phyloP scores from a whole-genome alignment of 2,888 invertebrate species.

The Nymphalis urticae region DNA sequence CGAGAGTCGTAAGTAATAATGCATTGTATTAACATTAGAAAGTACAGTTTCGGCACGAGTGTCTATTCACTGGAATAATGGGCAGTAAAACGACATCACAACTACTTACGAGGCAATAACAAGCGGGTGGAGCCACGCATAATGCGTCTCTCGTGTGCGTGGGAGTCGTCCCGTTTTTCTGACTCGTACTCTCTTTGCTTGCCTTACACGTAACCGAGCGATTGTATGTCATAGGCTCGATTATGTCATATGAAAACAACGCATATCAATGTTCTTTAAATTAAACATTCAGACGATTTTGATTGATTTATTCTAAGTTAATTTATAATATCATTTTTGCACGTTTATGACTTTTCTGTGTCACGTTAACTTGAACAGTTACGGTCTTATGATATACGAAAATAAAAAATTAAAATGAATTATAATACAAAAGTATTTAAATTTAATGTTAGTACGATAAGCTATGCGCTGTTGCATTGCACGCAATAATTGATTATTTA shows the following conservation, averaged over 20 bases:
- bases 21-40: slow-evolving; percentile 68
- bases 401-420: too few species aligned
- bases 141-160: slow-evolving; percentile 48
- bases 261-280: slow-evolving; percentile 3
- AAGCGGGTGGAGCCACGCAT: slow-evolving; percentile 45
- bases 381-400: too few species aligned
- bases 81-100: slow-evolving; percentile 51
- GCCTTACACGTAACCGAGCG: slow-evolving; percentile 34
- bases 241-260: slow-evolving; percentile 32
- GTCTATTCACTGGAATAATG: slow-evolving; percentile 67
- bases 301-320: neutral
- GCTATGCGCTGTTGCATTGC: too few species aligned
- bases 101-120: slow-evolving; percentile 55
- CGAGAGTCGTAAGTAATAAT: slow-evolving; percentile 22
- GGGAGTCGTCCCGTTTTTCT: slow-evolving; percentile 58
- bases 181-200: slow-evolving; percentile 20
- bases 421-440: too few species aligned
- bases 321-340: neutral
- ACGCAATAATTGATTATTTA: too few species aligned
- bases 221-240: slow-evolving; percentile 36
- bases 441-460: too few species aligned
- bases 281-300: neutral
- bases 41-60: slow-evolving; percentile 66
- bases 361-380: too few species aligned
- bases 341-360: too few species aligned